Conservation (phyloP, 2,888 invertebrate genomes). For the Seira musarum region DNA sequence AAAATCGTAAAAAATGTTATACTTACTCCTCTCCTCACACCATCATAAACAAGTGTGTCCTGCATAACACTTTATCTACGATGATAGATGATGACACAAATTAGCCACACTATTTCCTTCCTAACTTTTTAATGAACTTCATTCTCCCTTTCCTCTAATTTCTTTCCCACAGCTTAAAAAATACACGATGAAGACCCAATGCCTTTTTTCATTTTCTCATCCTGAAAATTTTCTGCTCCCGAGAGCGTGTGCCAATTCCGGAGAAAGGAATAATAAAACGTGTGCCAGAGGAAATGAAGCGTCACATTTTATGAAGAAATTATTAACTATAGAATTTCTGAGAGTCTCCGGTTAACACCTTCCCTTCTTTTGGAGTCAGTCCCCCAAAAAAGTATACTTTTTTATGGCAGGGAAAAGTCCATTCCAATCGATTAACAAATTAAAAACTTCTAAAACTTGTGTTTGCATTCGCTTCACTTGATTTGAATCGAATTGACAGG, state of each 20-base stretch:
- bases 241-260: slow-evolving; percentile 43
- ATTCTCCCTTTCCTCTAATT: slow-evolving; percentile 7
- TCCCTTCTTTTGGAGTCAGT: neutral
- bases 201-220: no score
- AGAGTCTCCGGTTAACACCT: slow-evolving; percentile 49
- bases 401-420: slow-evolving; percentile 31
- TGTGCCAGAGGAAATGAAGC: slow-evolving; percentile 52
- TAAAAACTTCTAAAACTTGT: slow-evolving; percentile 52
- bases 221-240: no score
- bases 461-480: slow-evolving; percentile 52
- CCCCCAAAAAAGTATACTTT: neutral
- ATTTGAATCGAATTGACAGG: slow-evolving; percentile 57
- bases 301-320: slow-evolving; percentile 50
- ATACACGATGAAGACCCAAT: no score
- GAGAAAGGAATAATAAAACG: slow-evolving; percentile 21
- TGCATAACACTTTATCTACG: slow-evolving; percentile 5
- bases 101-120: slow-evolving; percentile 58
- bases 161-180: slow-evolving; percentile 43
- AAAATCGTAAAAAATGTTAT: no score
- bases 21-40: no score
- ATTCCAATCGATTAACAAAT: slow-evolving; percentile 60
- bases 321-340: slow-evolving; percentile 24
- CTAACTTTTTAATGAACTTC: slow-evolving; percentile 51
- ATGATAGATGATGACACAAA: slow-evolving; percentile 46
- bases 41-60: neutral